These are phyloP conservation scores for Hypercompe scribonia DNA, from an alignment of 2,888 invertebrate species.

Conservation along the genomic window DNA sequence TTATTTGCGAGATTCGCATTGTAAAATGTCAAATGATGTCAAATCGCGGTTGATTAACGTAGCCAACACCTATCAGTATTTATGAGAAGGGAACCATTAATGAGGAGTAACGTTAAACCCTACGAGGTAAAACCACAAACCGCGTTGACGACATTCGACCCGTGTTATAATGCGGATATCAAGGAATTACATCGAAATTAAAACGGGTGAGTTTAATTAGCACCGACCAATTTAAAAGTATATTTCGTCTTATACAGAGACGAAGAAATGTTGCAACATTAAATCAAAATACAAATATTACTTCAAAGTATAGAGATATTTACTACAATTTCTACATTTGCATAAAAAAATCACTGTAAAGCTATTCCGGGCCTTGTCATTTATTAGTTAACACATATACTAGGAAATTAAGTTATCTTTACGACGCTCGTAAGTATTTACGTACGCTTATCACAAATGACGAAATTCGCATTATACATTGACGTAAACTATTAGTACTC, in stretches of 20 bases:
- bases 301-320: background rate
- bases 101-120: slow-evolving; percentile 15
- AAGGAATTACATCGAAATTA: background rate
- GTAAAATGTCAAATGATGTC: slow-evolving; percentile 23
- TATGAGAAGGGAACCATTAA: slow-evolving; percentile 6
- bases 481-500: slow-evolving; percentile 1
- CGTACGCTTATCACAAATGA: background rate
- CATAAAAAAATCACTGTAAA: background rate
- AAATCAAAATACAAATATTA: background rate
- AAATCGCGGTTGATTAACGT: slow-evolving; percentile 20
- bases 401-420: background rate
- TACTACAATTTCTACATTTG: too few species aligned
- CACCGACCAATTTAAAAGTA: background rate
- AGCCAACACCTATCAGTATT: slow-evolving; percentile 8
- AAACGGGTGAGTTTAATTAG: background rate
- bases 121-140: slow-evolving; percentile 29
- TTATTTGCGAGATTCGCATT: slow-evolving; percentile 18
- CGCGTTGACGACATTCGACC: slow-evolving; percentile 18
- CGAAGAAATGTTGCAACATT: too few species aligned
- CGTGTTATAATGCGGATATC: background rate
- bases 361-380: background rate
- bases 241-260: background rate
- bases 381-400: background rate
- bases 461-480: slow-evolving; percentile 4
- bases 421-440: background rate